Evolutionary conservation across 2,888 invertebrate genomes (phyloP).

Genomic region (Bellardia pandia): DNA sequence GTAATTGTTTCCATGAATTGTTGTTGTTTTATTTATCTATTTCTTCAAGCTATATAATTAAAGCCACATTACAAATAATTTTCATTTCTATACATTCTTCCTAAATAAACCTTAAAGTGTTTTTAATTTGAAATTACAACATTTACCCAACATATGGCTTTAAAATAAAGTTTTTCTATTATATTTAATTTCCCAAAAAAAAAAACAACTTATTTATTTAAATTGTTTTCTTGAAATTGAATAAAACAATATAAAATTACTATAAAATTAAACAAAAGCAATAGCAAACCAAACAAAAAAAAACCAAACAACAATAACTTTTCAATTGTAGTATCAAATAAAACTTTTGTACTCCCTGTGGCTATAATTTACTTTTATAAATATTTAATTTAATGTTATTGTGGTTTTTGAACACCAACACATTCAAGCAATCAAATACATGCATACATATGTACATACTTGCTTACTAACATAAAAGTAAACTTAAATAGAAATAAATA

Average conservation of each 20-base stretch:
- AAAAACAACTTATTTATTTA: slow-evolving; percentile 67
- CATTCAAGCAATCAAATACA: background rate
- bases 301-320: slow-evolving; percentile 46
- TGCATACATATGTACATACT: background rate
- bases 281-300: slow-evolving; percentile 15
- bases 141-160: background rate
- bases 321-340: slow-evolving; percentile 65
- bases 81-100: too few species aligned
- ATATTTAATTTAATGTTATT: slow-evolving; percentile 72
- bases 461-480: background rate
- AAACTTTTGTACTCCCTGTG: slow-evolving; percentile 65
- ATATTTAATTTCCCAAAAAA: slow-evolving; percentile 75
- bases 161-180: background rate
- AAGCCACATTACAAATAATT: too few species aligned
- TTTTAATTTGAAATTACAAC: too few species aligned
- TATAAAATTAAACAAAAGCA: slow-evolving; percentile 49
- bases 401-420: slow-evolving; percentile 38
- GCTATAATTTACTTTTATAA: slow-evolving; percentile 71
- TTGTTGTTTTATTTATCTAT: too few species aligned
- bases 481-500: slow-evolving; percentile 37
- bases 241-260: slow-evolving; percentile 66
- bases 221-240: slow-evolving; percentile 57
- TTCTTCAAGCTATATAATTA: too few species aligned
- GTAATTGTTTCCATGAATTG: too few species aligned
- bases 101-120: too few species aligned